Conservation (phyloP, 2,888 invertebrate species). For the Morinoia aosen region DNA sequence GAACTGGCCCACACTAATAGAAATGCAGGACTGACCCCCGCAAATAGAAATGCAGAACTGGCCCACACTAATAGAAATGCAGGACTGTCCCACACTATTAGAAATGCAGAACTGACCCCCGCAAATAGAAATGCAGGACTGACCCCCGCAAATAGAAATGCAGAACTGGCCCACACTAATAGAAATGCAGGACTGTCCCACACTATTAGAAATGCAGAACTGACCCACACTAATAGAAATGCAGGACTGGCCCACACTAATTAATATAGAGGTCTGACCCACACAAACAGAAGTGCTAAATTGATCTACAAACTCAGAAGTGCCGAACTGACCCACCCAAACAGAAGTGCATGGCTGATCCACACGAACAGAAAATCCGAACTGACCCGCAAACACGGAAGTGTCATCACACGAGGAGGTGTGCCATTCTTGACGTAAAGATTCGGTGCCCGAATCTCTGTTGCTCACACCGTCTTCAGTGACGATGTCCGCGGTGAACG, state of each 20-base stretch:
- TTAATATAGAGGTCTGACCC: no score
- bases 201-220: no score
- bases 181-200: neutral
- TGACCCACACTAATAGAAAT: no score
- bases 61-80: no score
- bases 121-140: no score
- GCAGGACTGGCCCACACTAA: neutral
- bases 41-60: no score
- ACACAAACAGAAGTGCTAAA: no score
- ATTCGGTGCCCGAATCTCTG: conserved; percentile 50
- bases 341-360: neutral
- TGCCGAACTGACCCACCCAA: neutral
- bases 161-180: neutral
- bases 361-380: neutral
- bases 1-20: no score
- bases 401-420: conserved; percentile 45
- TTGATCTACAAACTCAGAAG: neutral
- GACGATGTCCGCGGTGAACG: neutral
- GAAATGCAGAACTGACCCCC: no score
- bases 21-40: no score
- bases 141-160: no score
- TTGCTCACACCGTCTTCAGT: conserved; percentile 15
- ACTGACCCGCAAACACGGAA: conserved; percentile 52
- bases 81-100: no score
- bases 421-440: conserved; percentile 23